Evolutionary conservation across 1,140 invertebrate species (phyloP).

Genomic region (Rhizoglyphus robini): DNA sequence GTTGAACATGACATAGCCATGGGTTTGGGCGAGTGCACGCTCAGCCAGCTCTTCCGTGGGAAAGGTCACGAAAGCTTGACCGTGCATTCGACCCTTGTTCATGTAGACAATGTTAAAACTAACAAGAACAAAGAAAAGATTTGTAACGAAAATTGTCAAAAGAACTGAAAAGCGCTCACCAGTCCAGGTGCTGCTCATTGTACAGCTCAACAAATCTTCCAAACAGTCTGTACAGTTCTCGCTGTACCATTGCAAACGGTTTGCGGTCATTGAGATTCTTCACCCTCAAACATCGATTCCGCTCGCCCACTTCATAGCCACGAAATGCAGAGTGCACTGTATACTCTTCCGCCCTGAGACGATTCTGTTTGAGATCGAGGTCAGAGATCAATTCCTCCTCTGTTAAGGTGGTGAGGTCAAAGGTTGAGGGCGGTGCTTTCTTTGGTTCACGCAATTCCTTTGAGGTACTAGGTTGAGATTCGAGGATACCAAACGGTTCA

Average conservation of each 20-base stretch:
- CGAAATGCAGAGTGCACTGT: neutral
- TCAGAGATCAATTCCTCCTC: neutral
- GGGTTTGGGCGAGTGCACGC: neutral
- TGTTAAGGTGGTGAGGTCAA: neutral
- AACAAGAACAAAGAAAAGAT: neutral
- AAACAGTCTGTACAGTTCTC: slow-evolving; percentile 6
- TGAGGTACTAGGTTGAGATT: neutral
- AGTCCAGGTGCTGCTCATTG: neutral
- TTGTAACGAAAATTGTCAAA: neutral
- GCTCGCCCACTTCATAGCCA: neutral
- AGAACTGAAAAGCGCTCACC: neutral
- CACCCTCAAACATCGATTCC: neutral
- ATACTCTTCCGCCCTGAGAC: neutral
- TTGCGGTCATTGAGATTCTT: slow-evolving; percentile 3
- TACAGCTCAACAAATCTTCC: neutral
- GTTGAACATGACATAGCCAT: neutral
- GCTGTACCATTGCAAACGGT: too few species aligned
- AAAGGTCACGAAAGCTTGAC: slow-evolving; percentile 3
- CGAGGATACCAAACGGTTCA: neutral
- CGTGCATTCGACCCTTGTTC: slow-evolving; percentile 11
- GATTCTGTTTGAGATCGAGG: neutral
- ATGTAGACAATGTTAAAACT: slow-evolving; percentile 6
- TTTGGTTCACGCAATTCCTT: too few species aligned
- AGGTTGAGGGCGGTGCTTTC: too few species aligned
- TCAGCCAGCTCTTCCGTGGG: neutral